Percentiles rank a stretch among this genome's conserved stretches.
Evolutionary conservation across 2,888 invertebrate species (phyloP).

Genomic region (Electrophaes corylata): DNA sequence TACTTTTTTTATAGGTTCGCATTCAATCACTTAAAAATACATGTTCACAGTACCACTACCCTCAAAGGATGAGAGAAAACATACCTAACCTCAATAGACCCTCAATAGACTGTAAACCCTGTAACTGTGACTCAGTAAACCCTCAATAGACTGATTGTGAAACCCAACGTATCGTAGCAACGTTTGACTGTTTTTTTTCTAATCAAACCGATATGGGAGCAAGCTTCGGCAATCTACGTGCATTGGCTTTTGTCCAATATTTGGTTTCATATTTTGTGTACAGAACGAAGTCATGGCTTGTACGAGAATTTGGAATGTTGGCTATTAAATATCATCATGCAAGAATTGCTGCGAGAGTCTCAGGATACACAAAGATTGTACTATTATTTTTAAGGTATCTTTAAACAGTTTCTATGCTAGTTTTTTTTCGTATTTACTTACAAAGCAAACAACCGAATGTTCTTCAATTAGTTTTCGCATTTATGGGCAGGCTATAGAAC

Average conservation of each 20-base stretch:
- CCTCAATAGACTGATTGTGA: background rate
- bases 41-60: no score
- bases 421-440: no score
- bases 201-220: slow-evolving; percentile 53
- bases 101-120: background rate
- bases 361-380: no score
- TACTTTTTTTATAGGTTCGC: no score
- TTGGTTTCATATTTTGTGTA: slow-evolving; percentile 20
- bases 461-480: no score
- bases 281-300: background rate
- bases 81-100: background rate
- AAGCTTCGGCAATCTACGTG: slow-evolving; percentile 40
- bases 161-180: background rate
- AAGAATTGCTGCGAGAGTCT: background rate
- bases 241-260: slow-evolving; percentile 57
- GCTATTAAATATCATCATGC: background rate
- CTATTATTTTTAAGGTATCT: background rate
- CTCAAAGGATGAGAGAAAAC: background rate
- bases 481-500: no score
- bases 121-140: background rate
- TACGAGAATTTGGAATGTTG: slow-evolving; percentile 2
- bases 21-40: no score
- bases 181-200: slow-evolving; percentile 42
- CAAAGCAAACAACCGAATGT: no score
- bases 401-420: no score